Conservation (phyloP, 2,888 invertebrate genomes). For the Drosophila koepferae region DNA sequence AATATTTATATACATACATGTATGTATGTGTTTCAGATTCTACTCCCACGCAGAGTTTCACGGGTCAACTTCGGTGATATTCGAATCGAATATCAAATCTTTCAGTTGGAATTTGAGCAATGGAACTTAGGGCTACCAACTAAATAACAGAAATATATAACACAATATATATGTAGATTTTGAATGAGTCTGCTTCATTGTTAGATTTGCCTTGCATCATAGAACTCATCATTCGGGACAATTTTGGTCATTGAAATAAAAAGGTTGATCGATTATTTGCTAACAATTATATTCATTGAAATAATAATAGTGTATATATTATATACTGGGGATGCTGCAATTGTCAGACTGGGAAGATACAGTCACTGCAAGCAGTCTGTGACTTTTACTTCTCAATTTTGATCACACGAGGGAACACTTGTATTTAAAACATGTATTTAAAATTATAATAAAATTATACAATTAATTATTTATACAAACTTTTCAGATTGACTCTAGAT, state of each 20-base stretch:
- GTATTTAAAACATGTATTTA: not conserved
- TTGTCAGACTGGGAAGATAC: not conserved
- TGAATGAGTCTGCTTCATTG: not conserved
- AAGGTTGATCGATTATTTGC: not conserved
- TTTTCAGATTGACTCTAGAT: too few species aligned
- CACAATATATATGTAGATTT: not conserved
- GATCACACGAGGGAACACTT: not conserved
- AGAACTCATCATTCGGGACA: not conserved
- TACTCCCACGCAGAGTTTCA: not conserved
- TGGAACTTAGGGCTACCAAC: not conserved
- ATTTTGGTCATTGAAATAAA: not conserved
- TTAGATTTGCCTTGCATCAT: not conserved
- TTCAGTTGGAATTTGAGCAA: too few species aligned
- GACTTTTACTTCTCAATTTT: not conserved
- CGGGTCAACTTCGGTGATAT: not conserved
- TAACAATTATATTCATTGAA: not conserved
- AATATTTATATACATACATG: slow-evolving; percentile 3
- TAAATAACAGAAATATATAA: not conserved
- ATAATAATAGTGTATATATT: not conserved
- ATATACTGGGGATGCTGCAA: not conserved
- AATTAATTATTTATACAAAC: too few species aligned
- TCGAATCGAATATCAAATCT: not conserved
- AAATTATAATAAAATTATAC: too few species aligned
- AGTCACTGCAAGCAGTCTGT: not conserved
- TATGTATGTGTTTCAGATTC: not conserved